phyloP scores from a whole-genome alignment of 92 coral and sea anemone species.

The Pocillopora meandrina region DNA sequence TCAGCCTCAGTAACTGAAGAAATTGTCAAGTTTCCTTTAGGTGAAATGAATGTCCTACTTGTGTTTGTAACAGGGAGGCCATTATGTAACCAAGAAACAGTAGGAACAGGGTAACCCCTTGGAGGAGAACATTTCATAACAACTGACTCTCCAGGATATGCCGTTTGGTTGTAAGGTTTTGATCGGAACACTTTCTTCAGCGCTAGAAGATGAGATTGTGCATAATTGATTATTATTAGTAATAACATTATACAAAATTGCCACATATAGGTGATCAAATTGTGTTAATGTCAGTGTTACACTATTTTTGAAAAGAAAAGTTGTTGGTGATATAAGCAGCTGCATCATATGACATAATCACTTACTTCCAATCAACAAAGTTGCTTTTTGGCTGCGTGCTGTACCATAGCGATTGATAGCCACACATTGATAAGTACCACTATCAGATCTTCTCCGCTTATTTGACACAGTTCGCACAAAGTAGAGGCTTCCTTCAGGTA shows the following conservation, averaged over 20 bases:
- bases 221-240: no score
- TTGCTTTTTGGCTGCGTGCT: conserved; percentile 72
- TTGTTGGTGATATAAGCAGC: background rate
- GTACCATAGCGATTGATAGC: conserved; percentile 76
- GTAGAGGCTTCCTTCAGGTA: conserved; percentile 68
- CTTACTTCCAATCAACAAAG: conserved; percentile 85
- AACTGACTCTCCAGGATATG: conserved; percentile 61
- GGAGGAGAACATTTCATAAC: conserved; percentile 83
- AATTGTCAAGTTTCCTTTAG: conserved; percentile 74
- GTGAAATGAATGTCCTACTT: conserved; percentile 50
- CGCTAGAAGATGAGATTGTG: conserved; percentile 34
- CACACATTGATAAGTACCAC: conserved; percentile 86
- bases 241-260: no score
- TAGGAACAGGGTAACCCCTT: conserved; percentile 83
- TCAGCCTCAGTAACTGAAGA: conserved; percentile 70
- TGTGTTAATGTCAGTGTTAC: no score
- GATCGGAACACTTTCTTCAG: conserved; percentile 63
- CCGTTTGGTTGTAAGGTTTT: conserved; percentile 64
- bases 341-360: background rate
- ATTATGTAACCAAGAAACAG: conserved; percentile 80
- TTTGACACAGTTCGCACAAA: conserved; percentile 63
- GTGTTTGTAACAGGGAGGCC: conserved; percentile 45
- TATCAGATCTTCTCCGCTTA: conserved; percentile 61
- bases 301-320: no score
- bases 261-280: no score